Evolutionary conservation across 2,888 invertebrate species (phyloP).

Genomic region (Drosophila paranaensis): DNA sequence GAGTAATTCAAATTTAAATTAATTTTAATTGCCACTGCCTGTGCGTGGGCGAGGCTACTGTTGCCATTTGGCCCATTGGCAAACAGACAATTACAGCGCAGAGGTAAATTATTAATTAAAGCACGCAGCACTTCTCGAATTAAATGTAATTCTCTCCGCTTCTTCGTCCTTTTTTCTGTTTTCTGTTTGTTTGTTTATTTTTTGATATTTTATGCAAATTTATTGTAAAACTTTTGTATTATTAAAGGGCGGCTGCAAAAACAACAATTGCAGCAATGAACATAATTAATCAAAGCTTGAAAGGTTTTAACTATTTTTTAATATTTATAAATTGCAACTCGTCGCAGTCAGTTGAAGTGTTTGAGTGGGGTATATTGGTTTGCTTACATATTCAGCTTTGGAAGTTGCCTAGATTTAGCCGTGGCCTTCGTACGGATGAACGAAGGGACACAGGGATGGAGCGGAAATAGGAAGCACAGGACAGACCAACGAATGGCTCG

Average conservation of each 20-base stretch:
- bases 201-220: slow-evolving; percentile 12
- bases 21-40: slow-evolving; percentile 73
- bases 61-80: slow-evolving; percentile 9
- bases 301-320: slow-evolving; percentile 4
- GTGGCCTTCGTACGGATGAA: no score
- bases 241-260: not conserved
- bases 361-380: not conserved
- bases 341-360: not conserved
- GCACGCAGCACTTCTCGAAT: slow-evolving; percentile 6
- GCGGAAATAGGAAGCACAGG: no score
- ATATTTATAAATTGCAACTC: not conserved
- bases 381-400: no score
- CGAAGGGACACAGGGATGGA: no score
- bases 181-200: not conserved
- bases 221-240: not conserved
- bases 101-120: slow-evolving; percentile 51
- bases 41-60: slow-evolving; percentile 20
- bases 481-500: not conserved
- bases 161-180: not conserved
- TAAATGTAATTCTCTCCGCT: slow-evolving; percentile 2
- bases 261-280: slow-evolving; percentile 4
- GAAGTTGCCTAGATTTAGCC: no score
- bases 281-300: slow-evolving; percentile 7
- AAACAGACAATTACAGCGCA: slow-evolving; percentile 11
- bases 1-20: slow-evolving; percentile 75